Base-by-base conservation (phyloP, 2,888 invertebrate genomes). In the Drosophila sordidula region DNA sequence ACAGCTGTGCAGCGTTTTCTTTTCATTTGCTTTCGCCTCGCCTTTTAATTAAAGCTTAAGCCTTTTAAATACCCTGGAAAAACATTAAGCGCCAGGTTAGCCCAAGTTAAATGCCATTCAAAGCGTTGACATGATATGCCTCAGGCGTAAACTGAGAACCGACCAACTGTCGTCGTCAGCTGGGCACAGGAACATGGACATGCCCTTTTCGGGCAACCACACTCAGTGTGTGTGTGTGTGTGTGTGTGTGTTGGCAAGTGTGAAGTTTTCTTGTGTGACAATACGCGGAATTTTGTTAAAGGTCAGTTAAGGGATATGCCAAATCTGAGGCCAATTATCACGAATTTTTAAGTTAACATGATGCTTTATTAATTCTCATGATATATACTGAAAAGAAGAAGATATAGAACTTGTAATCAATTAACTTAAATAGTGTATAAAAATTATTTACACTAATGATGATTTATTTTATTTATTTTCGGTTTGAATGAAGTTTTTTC, bases 1-100 rank as follows among this genome's bases (percentile, higher is more conserved):
- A 72, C 83, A 86, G 83, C 83, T 84, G 87, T 69, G 83, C 41
- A 32, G 51, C 26, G 54, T 56, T 58, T 64, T 49, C 38, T 29
- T 41, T 18, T 47, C 36, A 45, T 64, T 69, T 50, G 42, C 57
- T 59, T 22, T 16, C 5, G 25, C 14, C 22, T 47, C 72, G 50
- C 61, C 80, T 77, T 78, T 85, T 79, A 87, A 79, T 80, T 82
- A 85, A 87, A 87, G 82, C 78, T 85, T 82, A 87, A 85, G 70
- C 78, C 69, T 58, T 70, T 70, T 78, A 82, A 85, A 82, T 81
- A 62, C 54, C 70, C 64, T 46, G 62, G 56, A 67, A 69, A 69
- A 39, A 69, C 56, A 78, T 61, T 70, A 65, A 68, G 68, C 63
- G 56, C 62, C 52, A 44, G 71, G 67, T 75, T 63, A 63, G 66